Percentiles rank a stretch among this genome's conserved stretches.
These are phyloP conservation scores for Gopherus evgoodei DNA, from an alignment of 2,113 vertebrate species.

Conservation along the genomic window DNA sequence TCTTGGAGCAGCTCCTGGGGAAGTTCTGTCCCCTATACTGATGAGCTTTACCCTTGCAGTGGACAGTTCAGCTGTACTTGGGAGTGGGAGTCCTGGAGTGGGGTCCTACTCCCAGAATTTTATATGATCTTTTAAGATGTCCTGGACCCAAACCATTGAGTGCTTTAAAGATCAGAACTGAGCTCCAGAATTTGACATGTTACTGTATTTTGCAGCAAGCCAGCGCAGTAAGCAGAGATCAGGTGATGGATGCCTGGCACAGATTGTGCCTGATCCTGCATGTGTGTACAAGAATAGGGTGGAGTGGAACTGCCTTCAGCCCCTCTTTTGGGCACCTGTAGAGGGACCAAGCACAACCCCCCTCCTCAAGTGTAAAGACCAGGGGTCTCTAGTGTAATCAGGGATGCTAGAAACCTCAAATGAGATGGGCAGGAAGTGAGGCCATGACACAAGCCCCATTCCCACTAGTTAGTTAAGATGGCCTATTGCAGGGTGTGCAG, in stretches of 20 bases:
- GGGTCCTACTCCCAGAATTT: neutral
- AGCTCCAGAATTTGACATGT: neutral
- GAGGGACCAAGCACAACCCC: neutral
- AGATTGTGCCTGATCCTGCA: neutral
- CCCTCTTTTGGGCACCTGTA: neutral
- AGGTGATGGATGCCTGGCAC: neutral
- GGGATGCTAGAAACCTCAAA: neutral
- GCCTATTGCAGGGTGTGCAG: neutral
- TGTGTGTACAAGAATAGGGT: rapidly evolving
- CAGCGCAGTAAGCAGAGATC: neutral
- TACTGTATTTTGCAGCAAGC: neutral
- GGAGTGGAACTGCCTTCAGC: neutral
- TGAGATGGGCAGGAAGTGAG: neutral
- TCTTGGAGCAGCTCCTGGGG: neutral
- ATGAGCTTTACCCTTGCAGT: neutral
- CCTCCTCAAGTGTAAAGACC: neutral
- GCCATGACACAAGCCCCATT: neutral
- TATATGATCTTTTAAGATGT: neutral
- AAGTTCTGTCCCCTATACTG: neutral
- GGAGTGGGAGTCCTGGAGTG: neutral
- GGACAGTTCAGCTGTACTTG: neutral
- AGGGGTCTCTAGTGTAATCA: neutral
- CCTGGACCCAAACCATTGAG: neutral
- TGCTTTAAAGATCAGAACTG: neutral
- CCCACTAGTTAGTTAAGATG: neutral